Base-by-base conservation (phyloP, 2,113 vertebrate species). In the Collichthys lucidus region DNA sequence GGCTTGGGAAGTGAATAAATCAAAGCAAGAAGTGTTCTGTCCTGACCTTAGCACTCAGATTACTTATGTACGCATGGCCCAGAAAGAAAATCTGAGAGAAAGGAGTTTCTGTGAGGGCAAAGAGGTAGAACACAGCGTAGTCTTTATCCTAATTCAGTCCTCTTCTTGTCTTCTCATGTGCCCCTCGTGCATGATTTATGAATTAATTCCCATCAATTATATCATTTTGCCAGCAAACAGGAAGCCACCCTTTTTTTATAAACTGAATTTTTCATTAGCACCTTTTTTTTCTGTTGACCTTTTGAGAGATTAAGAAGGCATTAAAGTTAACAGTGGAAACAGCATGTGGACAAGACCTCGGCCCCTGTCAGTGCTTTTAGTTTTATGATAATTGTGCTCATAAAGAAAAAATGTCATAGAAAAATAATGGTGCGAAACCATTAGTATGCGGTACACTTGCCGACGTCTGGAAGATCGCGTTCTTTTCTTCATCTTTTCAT, bases 181-280 rank as follows among this genome's bases (percentile, higher is more conserved):
- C 72, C 50, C 49, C 24, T 71, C 56, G 50, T 91, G 70, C 63
- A 84, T 85, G 78, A 87, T 90, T 85, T 77, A 90, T 89, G 20
- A 67, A 79, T 83, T 67, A 79, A 91, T 85, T 84, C 31, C 74
- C 64, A 72, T 82, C 77, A 90, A 84, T 92, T 86, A 85, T 61
- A 83, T 31, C 11, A 50, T 63, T 81, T 24, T 74, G 35, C 73
- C 46, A 74, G 80, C 64, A 74, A 90, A 86, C 64, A 90, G 47
- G 69, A 84, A 77, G 67, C 40, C 56, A 73, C 42, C 24, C 40
- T 22, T 83, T 22, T 83, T 70, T 50, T 67, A 75, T 69, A 46
- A 86, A 60, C 55, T 52, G 69, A 64, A 74, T 74, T 82, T 83
- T 84, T 82, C 46, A 83, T 88, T 81, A 72, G 49, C 17, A 53